Evolutionary conservation across 1,140 invertebrate species (phyloP), one percentile per base, ranked within the genome.

Genomic region (Drosophila sproati): DNA sequence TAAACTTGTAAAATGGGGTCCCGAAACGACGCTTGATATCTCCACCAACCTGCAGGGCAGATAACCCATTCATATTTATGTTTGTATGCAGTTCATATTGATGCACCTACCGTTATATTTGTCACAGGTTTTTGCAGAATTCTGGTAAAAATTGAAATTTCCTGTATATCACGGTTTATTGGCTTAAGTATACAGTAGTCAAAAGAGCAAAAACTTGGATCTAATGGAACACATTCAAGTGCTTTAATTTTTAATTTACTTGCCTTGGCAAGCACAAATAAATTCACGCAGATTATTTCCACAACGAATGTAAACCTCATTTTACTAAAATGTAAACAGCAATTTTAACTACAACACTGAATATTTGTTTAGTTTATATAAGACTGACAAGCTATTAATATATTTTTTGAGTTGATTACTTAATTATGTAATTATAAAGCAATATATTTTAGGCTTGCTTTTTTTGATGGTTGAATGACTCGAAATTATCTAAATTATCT

Each of bases 21-120:
- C 29, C 4, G 10, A 60, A 43, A 39, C 39, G 43, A 10, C 8
- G 50, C 5, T 34, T 52, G 31, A 52, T 52, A 34, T 12, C n/a
- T 5, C 31, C 31, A 6, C n/a, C 10, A 6, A 52, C 3, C 31
- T 52, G 50, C n/a, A 52, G 29, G 2, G 10, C 0, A 34, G 1
- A 12, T 10, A 7, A 41, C 1, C 20, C 20, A 41, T 34, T 6
- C 10, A 41, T 41, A 37, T 62, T 12, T 31, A 31, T 62, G 0
- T 29, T 28, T 60, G 3, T n/a, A 54, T 0, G 35, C 5, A 20
- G 8, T 41, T 10, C 0, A 10, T 10, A 12, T 12, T n/a, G 4
- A 8, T 4, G 2, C 3, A 60, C 55, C 2, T 59, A 80, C 78
- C 64, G 60, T 52, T 10, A 66, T 6, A 62, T 78, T 80, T n/a